Base-by-base conservation (phyloP, 1,140 invertebrate species). In the Glossosoma conforme region DNA sequence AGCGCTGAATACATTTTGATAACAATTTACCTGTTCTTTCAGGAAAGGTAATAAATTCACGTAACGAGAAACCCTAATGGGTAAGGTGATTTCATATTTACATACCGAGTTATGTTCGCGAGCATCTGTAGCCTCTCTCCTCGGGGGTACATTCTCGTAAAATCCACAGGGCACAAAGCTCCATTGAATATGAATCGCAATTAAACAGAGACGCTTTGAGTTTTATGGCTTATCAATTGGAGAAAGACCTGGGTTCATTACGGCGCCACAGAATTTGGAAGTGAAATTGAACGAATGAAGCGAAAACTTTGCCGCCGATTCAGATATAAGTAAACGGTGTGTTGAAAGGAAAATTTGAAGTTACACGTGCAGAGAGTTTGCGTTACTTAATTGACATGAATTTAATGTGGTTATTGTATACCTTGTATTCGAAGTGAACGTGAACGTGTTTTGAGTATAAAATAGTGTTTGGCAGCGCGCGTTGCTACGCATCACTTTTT, bases 71-170 rank as follows among this genome's bases (percentile, higher is more conserved):
- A 44, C 53, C 47, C 53, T 56, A 56, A 56, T 56, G 53, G 53
- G 47, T 45, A 56, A 56, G 53, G 53, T 56, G 53, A 56, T 56
- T 56, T 56, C 33, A 56, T 56, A 56, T 56, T 56, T 56, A 56
- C 53, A 56, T 56, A 56, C 47, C 33, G 40, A 51, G 21, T 32
- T 46, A 32, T 13, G 40, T 22, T 25, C 22, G 40, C 20, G 15
- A 24, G 8, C 14, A 13, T 3, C 11, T 19, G 40, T 15, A 10
- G 18, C 5, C 8, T 32, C 19, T 30, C 50, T 40, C 25, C 25
- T 19, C 22, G 42, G 36, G 19, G 15, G 44, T 18, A 32, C 9
- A 25, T n/a, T 22, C 30, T 47, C 44, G 24, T 47, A 38, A 46
- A 47, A 54, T 28, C 25, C 44, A 44, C 38, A 28, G 44, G 38